Percentiles rank a stretch among this genome's conserved stretches.
Conservation (phyloP, 2,113 vertebrate species). For the Gadus chalcogrammus region DNA sequence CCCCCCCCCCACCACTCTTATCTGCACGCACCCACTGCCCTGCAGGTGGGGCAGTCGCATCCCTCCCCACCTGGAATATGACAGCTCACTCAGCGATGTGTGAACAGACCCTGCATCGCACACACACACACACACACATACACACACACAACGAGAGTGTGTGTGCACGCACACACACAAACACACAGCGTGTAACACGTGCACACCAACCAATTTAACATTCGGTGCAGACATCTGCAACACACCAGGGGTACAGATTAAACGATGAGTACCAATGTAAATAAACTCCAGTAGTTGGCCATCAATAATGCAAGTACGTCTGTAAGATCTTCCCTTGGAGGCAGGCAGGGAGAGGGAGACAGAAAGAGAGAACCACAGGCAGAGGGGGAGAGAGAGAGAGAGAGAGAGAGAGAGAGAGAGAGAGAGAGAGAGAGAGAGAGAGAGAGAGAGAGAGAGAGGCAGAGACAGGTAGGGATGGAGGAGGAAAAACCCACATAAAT, state of each 20-base stretch:
- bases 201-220: not conserved
- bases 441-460: too few relatives aligned
- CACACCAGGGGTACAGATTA: not conserved
- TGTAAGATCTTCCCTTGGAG: not conserved
- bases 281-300: conserved; percentile 27
- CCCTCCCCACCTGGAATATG: too few relatives aligned
- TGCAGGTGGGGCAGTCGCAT: not conserved
- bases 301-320: conserved; percentile 27
- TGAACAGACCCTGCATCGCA: not conserved
- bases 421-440: not conserved
- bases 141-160: conserved; percentile 19
- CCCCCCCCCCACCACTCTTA: conserved; percentile 50
- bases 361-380: not conserved
- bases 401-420: conserved; percentile 12
- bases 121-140: conserved; percentile 3
- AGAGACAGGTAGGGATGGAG: not conserved
- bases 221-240: conserved; percentile 13
- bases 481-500: too few relatives aligned
- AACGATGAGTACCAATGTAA: conserved; percentile 31
- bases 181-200: not conserved
- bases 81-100: not conserved
- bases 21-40: conserved; percentile 53
- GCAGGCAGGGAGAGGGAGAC: conserved; percentile 12
- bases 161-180: not conserved
- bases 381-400: conserved; percentile 15